phyloP scores from a whole-genome alignment of 2,797 vertebrate species.

The Knipowitschia caucasica region DNA sequence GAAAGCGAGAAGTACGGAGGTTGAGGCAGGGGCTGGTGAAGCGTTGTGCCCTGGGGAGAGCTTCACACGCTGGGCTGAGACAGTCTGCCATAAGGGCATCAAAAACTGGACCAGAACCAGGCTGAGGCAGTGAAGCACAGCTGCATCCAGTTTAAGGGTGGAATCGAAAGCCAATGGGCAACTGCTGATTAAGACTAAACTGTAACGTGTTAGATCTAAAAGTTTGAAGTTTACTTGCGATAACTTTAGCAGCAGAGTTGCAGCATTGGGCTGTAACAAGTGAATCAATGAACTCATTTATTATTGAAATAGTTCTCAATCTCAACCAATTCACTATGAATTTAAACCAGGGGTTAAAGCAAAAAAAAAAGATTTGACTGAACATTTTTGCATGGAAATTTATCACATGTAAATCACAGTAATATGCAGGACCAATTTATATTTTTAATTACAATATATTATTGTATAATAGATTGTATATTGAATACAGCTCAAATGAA shows the following conservation, averaged over 20 bases:
- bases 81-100: conserved; percentile 34
- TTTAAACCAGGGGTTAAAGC: too few relatives aligned
- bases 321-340: too few relatives aligned
- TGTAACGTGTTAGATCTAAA: not conserved
- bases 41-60: conserved; percentile 34
- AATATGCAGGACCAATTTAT: too few relatives aligned
- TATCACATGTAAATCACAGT: too few relatives aligned
- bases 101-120: conserved; percentile 42
- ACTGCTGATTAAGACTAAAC: not conserved
- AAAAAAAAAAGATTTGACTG: too few relatives aligned
- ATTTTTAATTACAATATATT: too few relatives aligned
- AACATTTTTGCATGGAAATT: too few relatives aligned
- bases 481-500: too few relatives aligned
- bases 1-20: conserved; percentile 16
- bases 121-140: conserved; percentile 29
- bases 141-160: conserved; percentile 41
- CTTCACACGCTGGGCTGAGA: conserved; percentile 35
- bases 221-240: not conserved
- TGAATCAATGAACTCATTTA: too few relatives aligned
- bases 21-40: conserved; percentile 29
- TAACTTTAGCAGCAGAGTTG: not conserved
- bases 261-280: too few relatives aligned
- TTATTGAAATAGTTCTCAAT: too few relatives aligned
- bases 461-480: too few relatives aligned
- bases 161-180: conserved; percentile 19